phyloP scores from a whole-genome alignment of 1,140 invertebrate species.

The Brachionus rotundiformis region DNA sequence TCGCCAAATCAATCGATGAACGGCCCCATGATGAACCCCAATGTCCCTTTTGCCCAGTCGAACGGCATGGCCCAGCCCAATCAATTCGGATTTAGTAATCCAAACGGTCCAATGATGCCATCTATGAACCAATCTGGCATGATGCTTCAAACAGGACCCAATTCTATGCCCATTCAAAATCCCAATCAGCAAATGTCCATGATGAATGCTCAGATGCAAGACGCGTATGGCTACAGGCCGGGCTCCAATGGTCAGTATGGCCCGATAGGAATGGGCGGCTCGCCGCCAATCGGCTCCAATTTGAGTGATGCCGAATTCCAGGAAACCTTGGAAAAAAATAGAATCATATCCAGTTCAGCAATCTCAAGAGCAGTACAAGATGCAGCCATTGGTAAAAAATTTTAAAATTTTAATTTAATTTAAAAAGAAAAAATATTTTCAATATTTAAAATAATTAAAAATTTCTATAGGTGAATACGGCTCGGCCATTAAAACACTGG shows the following conservation, averaged over 20 bases:
- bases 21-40: not conserved
- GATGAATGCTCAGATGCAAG: slow-evolving; percentile 8
- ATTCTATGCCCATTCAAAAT: slow-evolving; percentile 13
- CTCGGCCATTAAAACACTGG: slow-evolving; percentile 94
- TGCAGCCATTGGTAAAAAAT: slow-evolving; percentile 82
- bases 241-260: not conserved
- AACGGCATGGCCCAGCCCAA: not conserved
- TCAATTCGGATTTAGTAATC: slow-evolving; percentile 7
- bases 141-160: not conserved
- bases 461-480: slow-evolving; percentile 79
- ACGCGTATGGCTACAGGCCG: not conserved
- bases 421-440: not conserved
- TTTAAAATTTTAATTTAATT: too few species aligned
- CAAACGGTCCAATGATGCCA: not conserved
- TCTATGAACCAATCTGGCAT: not conserved
- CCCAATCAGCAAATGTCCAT: slow-evolving; percentile 35
- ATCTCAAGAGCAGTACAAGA: slow-evolving; percentile 94
- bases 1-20: not conserved
- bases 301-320: slow-evolving; percentile 93
- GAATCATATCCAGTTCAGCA: slow-evolving; percentile 92
- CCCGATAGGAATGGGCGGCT: not conserved
- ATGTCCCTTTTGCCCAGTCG: not conserved
- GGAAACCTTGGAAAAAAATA: slow-evolving; percentile 93
- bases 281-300: slow-evolving; percentile 53
- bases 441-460: not conserved